Evolutionary conservation across 2,797 vertebrate species (phyloP), one percentile per base, ranked within the genome.

Genomic region (Chlorospingus flavigularis): DNA sequence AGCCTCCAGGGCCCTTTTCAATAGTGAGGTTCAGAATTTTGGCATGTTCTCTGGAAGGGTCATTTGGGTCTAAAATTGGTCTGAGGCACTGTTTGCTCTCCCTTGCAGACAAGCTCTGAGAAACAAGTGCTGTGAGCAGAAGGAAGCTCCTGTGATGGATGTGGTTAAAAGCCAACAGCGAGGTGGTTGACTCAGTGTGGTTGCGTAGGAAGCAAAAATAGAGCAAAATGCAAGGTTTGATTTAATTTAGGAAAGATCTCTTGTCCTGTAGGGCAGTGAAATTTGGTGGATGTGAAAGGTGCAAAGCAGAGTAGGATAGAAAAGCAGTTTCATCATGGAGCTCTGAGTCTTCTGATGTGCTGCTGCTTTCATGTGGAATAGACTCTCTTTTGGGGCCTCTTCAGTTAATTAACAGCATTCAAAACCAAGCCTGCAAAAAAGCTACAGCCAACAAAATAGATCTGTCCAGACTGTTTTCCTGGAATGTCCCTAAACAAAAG

Each of bases 401-500:
- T 54, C 45, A 63, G 26, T 75, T 78, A 78, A 39, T 63, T 77
- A 61, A 75, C 23, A 33, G 50, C 54, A 88, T 88, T 96, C 61
- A 91, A 72, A 93, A 95, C 23, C 19, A 73, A 57, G 26, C 30
- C 57, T 90, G 68, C 58, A 90, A 86, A 88, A 77, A 90, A 87
- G 13, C 74, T 78, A 10, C 47, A 82, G 92, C 54, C 45, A 95
- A 47, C 58, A 91, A 60, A 92, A 74, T 63, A 7, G 78, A 88
- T 89, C 85, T 89, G 63, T 82, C 75, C 86, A 82, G 85, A 75
- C 54, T 83, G 28, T 89, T 96, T 93, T 84, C 88, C 85, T 96
- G 94, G 94, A 97, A 96, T 84, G 75, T 83, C 95, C 87, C 90
- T 91, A 89, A 94, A 95, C 58, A 95, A 96, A 95, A 88, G 82